phyloP scores from a whole-genome alignment of 2,113 vertebrate genomes.

The Otocyon megalotis region DNA sequence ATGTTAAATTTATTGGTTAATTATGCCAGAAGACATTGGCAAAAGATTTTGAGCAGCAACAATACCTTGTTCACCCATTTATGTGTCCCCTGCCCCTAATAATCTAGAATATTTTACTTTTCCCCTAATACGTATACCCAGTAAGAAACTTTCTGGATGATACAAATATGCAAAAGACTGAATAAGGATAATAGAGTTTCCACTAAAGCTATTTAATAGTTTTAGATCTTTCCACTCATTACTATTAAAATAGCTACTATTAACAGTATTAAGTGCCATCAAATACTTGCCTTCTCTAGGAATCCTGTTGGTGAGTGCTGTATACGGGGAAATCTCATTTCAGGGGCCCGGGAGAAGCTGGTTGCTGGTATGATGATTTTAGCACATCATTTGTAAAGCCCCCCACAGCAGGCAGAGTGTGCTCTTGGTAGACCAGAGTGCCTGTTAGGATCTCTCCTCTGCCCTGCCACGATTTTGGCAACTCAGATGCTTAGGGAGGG shows the following conservation, averaged over 20 bases:
- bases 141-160: background rate
- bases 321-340: background rate
- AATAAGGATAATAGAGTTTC: background rate
- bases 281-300: background rate
- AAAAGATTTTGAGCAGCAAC: background rate
- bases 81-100: background rate
- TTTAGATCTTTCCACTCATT: slow-evolving; percentile 23
- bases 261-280: background rate
- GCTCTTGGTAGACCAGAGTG: background rate
- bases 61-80: background rate
- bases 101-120: background rate
- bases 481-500: background rate
- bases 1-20: slow-evolving; percentile 28
- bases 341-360: background rate
- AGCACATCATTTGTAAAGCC: background rate
- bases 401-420: background rate
- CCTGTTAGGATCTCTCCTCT: background rate
- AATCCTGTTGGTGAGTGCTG: background rate
- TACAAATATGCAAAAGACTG: background rate
- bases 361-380: background rate
- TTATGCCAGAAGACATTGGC: background rate
- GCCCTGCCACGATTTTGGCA: background rate
- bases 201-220: background rate
- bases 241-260: slow-evolving; percentile 5
- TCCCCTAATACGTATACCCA: background rate